Conservation (phyloP, 1,140 invertebrate genomes). For the Atta cephalotes region DNA sequence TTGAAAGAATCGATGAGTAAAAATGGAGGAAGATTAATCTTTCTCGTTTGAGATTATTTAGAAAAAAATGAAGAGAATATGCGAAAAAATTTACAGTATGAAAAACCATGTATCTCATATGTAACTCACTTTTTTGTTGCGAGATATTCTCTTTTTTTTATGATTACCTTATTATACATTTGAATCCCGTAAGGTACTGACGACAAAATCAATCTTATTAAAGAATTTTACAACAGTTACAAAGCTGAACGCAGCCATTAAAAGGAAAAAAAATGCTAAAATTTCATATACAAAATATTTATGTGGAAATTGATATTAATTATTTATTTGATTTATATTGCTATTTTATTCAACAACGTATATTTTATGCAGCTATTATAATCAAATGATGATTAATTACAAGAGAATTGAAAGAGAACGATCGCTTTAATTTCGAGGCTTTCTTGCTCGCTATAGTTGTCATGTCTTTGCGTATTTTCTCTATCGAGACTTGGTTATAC, state of each 20-base stretch:
- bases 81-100: background rate
- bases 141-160: background rate
- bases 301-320: background rate
- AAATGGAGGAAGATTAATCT: slow-evolving; percentile 4
- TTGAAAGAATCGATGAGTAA: slow-evolving; percentile 2
- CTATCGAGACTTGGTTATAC: slow-evolving; percentile 3
- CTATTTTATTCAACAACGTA: background rate
- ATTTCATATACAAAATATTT: background rate
- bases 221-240: no score
- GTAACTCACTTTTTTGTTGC: background rate
- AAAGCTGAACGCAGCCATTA: background rate
- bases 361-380: background rate
- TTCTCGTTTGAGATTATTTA: background rate
- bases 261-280: background rate
- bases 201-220: no score
- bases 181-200: no score
- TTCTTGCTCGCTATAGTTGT: background rate
- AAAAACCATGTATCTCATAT: background rate
- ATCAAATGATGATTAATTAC: background rate
- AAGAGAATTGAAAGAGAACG: background rate
- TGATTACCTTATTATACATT: no score
- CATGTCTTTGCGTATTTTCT: slow-evolving; percentile 20
- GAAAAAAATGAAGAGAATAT: background rate
- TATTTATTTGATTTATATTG: background rate
- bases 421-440: slow-evolving; percentile 5